Evolutionary conservation across 37 sponge, comb jelly and placozoan genomes (phyloP).

Genomic region (Theonella swinhoei): DNA sequence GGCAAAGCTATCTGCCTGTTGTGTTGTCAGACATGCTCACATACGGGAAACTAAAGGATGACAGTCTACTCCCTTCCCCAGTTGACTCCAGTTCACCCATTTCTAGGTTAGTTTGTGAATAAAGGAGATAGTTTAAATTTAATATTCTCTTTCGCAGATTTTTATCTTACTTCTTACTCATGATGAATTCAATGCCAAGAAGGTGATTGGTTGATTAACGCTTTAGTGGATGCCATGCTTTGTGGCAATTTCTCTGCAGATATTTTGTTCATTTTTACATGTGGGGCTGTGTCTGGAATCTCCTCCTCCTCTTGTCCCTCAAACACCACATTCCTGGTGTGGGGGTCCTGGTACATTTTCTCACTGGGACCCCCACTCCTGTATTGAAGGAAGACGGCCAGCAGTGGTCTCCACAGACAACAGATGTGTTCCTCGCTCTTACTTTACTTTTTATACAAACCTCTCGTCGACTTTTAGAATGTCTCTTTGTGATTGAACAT

Average conservation of each 20-base stretch:
- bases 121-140: not conserved
- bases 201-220: not conserved
- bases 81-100: not conserved
- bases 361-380: not conserved
- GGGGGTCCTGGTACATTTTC: not conserved
- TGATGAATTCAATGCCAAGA: not conserved
- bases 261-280: slow-evolving; percentile 79
- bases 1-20: slow-evolving; percentile 13
- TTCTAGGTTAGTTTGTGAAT: too few species aligned
- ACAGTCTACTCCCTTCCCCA: too few species aligned
- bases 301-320: not conserved
- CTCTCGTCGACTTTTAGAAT: slow-evolving; percentile 67
- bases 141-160: not conserved
- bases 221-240: not conserved
- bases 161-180: not conserved
- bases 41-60: slow-evolving; percentile 40
- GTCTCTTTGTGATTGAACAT: slow-evolving; percentile 62
- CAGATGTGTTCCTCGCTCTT: slow-evolving; percentile 47
- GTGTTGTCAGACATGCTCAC: slow-evolving; percentile 15
- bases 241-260: slow-evolving; percentile 19
- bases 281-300: slow-evolving; percentile 65
- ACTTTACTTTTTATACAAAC: slow-evolving; percentile 58
- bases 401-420: not conserved
- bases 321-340: not conserved
- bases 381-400: too few species aligned